These are phyloP conservation scores for Podarcis siculus DNA, from an alignment of 2,797 vertebrate genomes.

Conservation along the genomic window DNA sequence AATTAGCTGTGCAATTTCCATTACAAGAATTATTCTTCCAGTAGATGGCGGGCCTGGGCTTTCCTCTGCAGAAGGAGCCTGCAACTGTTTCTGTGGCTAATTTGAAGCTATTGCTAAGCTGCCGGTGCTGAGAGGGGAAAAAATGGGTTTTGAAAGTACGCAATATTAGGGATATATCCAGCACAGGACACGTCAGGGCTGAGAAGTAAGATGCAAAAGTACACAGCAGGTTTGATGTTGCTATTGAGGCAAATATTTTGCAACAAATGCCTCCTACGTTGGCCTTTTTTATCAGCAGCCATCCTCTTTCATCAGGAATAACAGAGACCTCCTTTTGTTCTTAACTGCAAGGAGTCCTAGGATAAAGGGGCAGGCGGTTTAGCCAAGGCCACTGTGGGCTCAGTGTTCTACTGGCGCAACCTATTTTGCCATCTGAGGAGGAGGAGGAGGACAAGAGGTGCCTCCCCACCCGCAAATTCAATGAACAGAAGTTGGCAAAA, in stretches of 20 bases:
- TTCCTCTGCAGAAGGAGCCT: not conserved
- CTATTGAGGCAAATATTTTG: not conserved
- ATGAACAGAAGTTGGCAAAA: not conserved
- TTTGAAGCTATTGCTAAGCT: not conserved
- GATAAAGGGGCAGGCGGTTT: not conserved
- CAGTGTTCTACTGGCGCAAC: no score
- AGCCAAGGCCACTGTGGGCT: not conserved
- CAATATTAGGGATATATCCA: not conserved
- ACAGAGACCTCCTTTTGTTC: not conserved
- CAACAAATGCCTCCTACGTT: not conserved
- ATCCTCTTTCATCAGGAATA: not conserved
- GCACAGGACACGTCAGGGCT: not conserved
- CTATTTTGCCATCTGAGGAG: no score
- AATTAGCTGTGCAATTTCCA: not conserved
- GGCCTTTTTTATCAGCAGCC: not conserved
- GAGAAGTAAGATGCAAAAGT: not conserved
- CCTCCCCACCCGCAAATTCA: not conserved
- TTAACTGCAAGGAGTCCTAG: not conserved
- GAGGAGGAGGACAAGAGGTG: not conserved
- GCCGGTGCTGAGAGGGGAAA: not conserved
- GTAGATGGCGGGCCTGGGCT: conserved; percentile 65
- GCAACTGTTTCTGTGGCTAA: not conserved
- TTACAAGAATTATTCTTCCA: not conserved
- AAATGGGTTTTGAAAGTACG: not conserved
- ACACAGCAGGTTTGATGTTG: not conserved